Evolutionary conservation across 1,140 invertebrate species (phyloP), one percentile per base, ranked within the genome.

Genomic region (Linepithema humile): DNA sequence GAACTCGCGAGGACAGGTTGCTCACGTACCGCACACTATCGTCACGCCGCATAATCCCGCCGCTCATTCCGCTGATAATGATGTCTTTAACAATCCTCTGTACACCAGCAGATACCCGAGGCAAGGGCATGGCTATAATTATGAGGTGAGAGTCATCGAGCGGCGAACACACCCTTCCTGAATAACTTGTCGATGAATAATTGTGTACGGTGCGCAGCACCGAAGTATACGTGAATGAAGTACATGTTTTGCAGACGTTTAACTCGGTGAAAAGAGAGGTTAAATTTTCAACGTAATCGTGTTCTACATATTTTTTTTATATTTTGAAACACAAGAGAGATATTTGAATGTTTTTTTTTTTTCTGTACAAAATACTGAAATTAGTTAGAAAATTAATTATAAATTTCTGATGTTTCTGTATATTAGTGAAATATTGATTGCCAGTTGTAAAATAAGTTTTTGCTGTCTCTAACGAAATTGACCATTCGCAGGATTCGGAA

Each of bases 11-110:
- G 98, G 98, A 4, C 96, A 98, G 91, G 95, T 98, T 9, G 99
- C 98, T 45, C 98, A 99, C 94, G 99, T 99, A 60, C 99, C 99
- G 0, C 98, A 99, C 94, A 99, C 99, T 26, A 99, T 99, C 92
- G 98, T 99, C 45, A 97, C 97, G 17, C 96, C 97, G 7, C 95
- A 95, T 75, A 95, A 95, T 86, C 94, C 94, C 9, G 84, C 94
- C 57, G 20, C 59, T 77, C 91, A 93, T 55, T 55, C 90, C 12
- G 80, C 83, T 35, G 93, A 94, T 12, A 95, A 95, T 86, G 96
- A 97, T 84, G 95, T 96, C 74, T 97, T 97, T 90, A 97, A 96
- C 91, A 97, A 97, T 94, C 96, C 96, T 20, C 92, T 97, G 57
- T 97, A 97, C 90, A 95, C 96, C 6, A 94, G 89, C 60, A 91